Evolutionary conservation across 2,113 vertebrate genomes (phyloP).

Genomic region (Ginglymostoma cirratum): DNA sequence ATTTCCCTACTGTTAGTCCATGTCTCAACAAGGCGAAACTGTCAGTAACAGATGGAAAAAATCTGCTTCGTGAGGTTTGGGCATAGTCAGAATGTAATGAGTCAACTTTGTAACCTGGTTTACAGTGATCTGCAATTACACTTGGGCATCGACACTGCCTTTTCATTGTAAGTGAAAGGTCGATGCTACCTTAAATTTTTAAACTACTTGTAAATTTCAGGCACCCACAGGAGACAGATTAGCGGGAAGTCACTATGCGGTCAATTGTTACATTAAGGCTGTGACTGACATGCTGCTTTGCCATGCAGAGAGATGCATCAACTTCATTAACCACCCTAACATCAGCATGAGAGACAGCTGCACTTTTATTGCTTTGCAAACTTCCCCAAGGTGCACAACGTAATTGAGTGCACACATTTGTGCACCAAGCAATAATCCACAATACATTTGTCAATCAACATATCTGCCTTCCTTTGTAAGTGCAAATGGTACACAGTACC

Average conservation of each 20-base stretch:
- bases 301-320: slow-evolving; percentile 5
- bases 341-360: slow-evolving; percentile 29
- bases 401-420: slow-evolving; percentile 28
- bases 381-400: not conserved
- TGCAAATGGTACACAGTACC: not conserved
- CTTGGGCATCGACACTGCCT: not conserved
- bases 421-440: slow-evolving; percentile 25
- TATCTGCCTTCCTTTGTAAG: not conserved
- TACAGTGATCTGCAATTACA: not conserved
- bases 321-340: slow-evolving; percentile 25
- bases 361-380: slow-evolving; percentile 30
- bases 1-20: not conserved
- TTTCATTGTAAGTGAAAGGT: not conserved
- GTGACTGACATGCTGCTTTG: slow-evolving; percentile 6
- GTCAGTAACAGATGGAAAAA: not conserved
- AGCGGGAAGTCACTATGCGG: not conserved
- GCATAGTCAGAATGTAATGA: not conserved
- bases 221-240: slow-evolving; percentile 8
- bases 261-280: not conserved
- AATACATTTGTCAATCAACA: slow-evolving; percentile 12
- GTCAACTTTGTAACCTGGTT: not conserved
- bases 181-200: not conserved
- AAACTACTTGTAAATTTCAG: not conserved
- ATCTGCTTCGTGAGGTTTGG: not conserved
- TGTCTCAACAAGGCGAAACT: not conserved